Base-by-base conservation (phyloP, 2,113 vertebrate genomes). In the Rhinoderma darwinii region DNA sequence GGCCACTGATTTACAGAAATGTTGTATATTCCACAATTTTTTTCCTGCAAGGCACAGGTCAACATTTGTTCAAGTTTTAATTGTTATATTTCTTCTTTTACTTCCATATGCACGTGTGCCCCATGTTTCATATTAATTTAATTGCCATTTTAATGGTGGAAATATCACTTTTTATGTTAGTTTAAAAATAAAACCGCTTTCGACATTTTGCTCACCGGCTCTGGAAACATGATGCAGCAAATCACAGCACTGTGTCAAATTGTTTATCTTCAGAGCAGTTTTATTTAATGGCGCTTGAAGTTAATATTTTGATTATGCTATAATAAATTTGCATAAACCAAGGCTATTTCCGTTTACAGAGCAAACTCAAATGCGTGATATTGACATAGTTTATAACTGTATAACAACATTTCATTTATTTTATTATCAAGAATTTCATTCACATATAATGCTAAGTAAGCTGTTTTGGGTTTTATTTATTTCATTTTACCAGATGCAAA, bases 261-360 rank as follows among this genome's bases (percentile, higher is more conserved):
- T 70, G 82, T 84, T 73, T 54, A 73, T 84, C 32, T 56, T 25
- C 66, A 51, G 70, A 37, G 82, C 82, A 84, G 30, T 70, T 84
- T 66, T 50, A 73, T 73, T 84, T 84, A 83, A 83, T 72, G 82
- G 63, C 43, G 82, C 82, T 83, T 83, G 63, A 72, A 50, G 82
- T 70, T 83, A 83, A 83, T 72, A 83, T 83, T 83, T 72, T 83
- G 63, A 84, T 83, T 84, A 54, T 68, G 44, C 35, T 73, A 54
- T 56, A 54, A 84, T 84, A 50, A 54, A 84, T 72, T 54, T 84
- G 30, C 68, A 54, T 72, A 84, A 84, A 47, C 82, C 18, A 83
- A 72, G 66, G 66, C 43, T 68, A 83, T 83, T 74, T 32, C 80
- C 30, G 61, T 82, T 66, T 66, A 68, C 27, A 32, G 80, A 54